Evolutionary conservation across 2,888 invertebrate genomes (phyloP), one percentile per base, ranked within the genome.

Genomic region (Gryllus longicercus): DNA sequence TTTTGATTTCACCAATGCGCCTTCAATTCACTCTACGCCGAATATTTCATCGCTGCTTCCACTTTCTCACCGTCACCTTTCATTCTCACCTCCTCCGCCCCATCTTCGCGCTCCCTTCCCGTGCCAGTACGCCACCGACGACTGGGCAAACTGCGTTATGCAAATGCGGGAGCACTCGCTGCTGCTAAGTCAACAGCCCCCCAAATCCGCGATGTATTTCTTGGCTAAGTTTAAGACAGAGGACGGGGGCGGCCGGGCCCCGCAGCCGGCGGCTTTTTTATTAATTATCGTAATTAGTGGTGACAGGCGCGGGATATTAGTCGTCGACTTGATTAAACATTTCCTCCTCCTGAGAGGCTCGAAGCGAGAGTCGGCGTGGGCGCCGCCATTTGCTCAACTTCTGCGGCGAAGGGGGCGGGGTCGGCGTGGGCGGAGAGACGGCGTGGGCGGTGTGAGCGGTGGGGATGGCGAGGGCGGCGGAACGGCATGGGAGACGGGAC

Each of bases 281-380:
- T 63, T 63, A 63, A 63, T 63, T 63, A 63, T 63, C 63, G 63
- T 63, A 63, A 63, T 63, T 63, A 63, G 63, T 63, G 14, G 63
- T 63, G 63, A 63, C 63, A 63, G 63, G 63, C 63, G 63, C 63
- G 63, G 63, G n/a, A n/a, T 63, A 63, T 63, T 63, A 63, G 63
- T n/a, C 63, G 14, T 63, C 14, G 63, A 63, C 16, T 63, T 14
- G 63, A 63, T 63, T 63, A 63, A 63, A 63, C 63, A 63, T 14
- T 63, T 38, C 38, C 38, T 38, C 38, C 38, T 38, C 38, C 38
- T 38, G 38, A 38, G 38, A 38, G 38, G 38, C 38, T 38, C 38
- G 38, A 38, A 38, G 38, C 38, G 38, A 38, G 38, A 38, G 8
- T 38, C 38, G 8, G 38, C 38, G 38, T 38, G 38, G 38, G 38